Conservation (phyloP, 2,113 vertebrate species). For the Cephalopholis sonnerati region DNA sequence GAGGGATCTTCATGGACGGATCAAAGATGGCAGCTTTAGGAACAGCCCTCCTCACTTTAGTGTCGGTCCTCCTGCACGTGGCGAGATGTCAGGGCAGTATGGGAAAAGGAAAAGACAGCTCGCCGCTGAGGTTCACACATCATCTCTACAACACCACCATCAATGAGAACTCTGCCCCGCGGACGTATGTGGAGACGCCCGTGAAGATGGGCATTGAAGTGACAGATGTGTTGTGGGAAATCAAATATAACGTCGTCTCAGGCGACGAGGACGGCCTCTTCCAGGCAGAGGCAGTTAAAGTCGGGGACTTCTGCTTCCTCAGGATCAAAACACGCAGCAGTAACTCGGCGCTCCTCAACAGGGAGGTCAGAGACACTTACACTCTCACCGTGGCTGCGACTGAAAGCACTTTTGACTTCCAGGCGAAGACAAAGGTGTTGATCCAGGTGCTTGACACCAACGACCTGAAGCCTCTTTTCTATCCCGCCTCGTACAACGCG, state of each 20-base stretch:
- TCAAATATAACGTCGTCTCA: constrained; percentile 89
- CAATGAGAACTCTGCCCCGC: constrained; percentile 94
- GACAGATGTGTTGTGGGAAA: constrained; percentile 84
- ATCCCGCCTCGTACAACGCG: constrained; percentile 92
- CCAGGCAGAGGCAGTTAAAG: constrained; percentile 87
- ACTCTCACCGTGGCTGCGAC: constrained; percentile 90
- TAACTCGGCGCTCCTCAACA: constrained; percentile 90
- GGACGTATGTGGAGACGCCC: constrained; percentile 89
- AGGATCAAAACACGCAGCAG: constrained; percentile 92
- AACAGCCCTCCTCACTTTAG: constrained; percentile 57
- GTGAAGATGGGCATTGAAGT: constrained; percentile 93
- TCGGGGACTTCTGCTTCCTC: constrained; percentile 95
- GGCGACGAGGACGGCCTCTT: constrained; percentile 90
- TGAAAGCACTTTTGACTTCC: constrained; percentile 84
- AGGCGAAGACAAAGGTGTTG: constrained; percentile 89
- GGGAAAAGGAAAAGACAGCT: constrained; percentile 84
- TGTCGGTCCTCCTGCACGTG: constrained; percentile 77
- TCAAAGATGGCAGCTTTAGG: constrained; percentile 76
- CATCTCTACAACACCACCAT: constrained; percentile 94
- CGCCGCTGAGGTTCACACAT: constrained; percentile 90
- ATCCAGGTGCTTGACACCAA: constrained; percentile 94
- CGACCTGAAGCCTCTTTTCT: constrained; percentile 96
- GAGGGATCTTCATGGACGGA: constrained; percentile 57
- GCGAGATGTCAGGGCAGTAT: constrained; percentile 70
- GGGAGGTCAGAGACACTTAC: constrained; percentile 93